phyloP scores from a whole-genome alignment of 2,888 invertebrate genomes.

The Spisula subtruncata region DNA sequence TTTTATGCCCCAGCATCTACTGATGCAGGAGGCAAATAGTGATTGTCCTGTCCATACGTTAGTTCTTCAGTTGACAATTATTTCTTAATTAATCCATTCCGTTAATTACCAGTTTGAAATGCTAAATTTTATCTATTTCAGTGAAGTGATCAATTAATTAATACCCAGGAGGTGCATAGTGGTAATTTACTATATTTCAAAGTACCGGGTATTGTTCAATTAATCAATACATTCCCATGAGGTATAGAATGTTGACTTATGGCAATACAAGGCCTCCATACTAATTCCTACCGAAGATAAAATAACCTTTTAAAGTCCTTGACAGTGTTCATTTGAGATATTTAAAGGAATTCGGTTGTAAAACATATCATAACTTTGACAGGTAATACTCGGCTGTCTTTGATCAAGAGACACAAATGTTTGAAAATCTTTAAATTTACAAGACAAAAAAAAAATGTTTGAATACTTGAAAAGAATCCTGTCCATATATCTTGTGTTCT shows the following conservation, averaged over 20 bases:
- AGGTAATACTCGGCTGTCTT: constrained; percentile 34
- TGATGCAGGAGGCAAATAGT: too few species aligned
- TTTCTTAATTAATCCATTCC: too few species aligned
- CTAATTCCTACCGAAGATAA: background rate
- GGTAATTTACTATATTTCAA: too few species aligned
- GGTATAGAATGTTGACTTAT: background rate
- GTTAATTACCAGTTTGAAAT: too few species aligned
- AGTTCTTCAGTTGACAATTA: too few species aligned
- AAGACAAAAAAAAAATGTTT: constrained; percentile 1
- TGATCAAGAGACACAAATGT: constrained; percentile 23
- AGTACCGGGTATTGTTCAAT: too few species aligned
- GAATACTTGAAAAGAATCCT: background rate
- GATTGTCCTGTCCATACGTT: too few species aligned
- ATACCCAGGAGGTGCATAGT: too few species aligned
- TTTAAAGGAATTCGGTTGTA: constrained; percentile 31
- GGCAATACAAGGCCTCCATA: background rate
- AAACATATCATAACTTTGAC: constrained; percentile 31
- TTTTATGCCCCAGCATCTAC: too few species aligned
- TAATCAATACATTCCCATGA: too few species aligned
- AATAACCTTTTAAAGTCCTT: constrained; percentile 37
- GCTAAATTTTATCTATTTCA: too few species aligned
- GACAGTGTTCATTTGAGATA: constrained; percentile 19
- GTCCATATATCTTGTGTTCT: background rate
- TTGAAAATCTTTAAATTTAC: constrained; percentile 29
- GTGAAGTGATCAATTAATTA: too few species aligned